Evolutionary conservation across 1,140 invertebrate genomes (phyloP).

Genomic region (Phocides pigmalion): DNA sequence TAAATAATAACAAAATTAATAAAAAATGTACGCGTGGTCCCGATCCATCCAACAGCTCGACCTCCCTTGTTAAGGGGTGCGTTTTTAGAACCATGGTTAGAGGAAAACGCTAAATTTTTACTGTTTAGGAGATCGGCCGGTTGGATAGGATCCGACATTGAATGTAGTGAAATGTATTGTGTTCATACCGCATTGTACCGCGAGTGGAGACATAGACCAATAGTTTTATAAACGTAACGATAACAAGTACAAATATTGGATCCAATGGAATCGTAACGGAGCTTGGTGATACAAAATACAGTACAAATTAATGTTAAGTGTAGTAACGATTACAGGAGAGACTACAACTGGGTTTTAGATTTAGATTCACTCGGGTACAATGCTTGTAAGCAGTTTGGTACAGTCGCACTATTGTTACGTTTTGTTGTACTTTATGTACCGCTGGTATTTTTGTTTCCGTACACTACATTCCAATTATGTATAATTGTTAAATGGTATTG

Average conservation of each 20-base stretch:
- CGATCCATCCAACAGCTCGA: conserved; percentile 49
- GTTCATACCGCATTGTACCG: conserved; percentile 72
- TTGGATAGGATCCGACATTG: conserved; percentile 49
- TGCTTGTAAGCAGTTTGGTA: conserved; percentile 55
- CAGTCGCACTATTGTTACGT: conserved; percentile 63
- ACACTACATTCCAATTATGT: conserved; percentile 5
- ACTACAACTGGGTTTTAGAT: conserved; percentile 54
- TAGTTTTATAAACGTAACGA: conserved; percentile 51
- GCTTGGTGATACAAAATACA: conserved; percentile 70
- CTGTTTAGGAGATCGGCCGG: conserved; percentile 54
- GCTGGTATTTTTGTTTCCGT: conserved; percentile 5
- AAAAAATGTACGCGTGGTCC: conserved; percentile 74
- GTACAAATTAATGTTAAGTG: conserved; percentile 81
- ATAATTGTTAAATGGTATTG: neutral
- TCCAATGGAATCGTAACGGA: conserved; percentile 61
- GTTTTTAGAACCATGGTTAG: conserved; percentile 55
- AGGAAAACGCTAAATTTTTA: conserved; percentile 67
- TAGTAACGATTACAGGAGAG: conserved; percentile 56
- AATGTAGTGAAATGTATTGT: conserved; percentile 77
- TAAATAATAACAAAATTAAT: conserved; percentile 81
- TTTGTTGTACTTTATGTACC: conserved; percentile 29
- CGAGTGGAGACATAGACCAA: conserved; percentile 56
- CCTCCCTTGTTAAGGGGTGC: conserved; percentile 53
- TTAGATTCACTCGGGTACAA: conserved; percentile 72
- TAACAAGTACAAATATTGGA: conserved; percentile 67